Evolutionary conservation across 2,797 vertebrate genomes (phyloP).

Genomic region (Crax fasciolata): DNA sequence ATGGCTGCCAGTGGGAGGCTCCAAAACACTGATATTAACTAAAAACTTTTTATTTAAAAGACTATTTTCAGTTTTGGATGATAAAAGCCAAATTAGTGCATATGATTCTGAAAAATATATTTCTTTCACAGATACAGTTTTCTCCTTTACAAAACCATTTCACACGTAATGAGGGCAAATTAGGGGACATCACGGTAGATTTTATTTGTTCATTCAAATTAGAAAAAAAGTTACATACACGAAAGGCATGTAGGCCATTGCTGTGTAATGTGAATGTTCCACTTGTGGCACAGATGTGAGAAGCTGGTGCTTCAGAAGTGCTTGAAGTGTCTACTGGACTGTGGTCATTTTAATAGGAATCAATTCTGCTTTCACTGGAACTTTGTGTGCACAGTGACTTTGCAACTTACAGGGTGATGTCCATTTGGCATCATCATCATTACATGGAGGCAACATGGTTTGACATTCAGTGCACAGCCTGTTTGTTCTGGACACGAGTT

Average conservation of each 20-base stretch:
- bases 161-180: background rate
- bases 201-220: background rate
- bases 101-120: background rate
- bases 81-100: background rate
- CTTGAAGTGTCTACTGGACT: background rate
- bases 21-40: constrained; percentile 74
- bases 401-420: background rate
- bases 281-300: background rate
- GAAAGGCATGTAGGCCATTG: background rate
- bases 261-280: background rate
- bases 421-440: background rate
- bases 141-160: background rate
- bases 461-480: background rate
- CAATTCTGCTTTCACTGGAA: background rate
- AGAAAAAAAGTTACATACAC: background rate
- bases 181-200: background rate
- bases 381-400: background rate
- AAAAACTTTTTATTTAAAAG: constrained; percentile 70
- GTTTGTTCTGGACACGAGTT: background rate
- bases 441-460: background rate
- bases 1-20: constrained; percentile 79
- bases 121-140: background rate
- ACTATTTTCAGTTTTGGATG: background rate
- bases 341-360: background rate
- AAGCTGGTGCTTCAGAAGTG: background rate